Evolutionary conservation across 2,797 vertebrate species (phyloP), one percentile per base, ranked within the genome.

Genomic region (Coccyzus lansbergi): DNA sequence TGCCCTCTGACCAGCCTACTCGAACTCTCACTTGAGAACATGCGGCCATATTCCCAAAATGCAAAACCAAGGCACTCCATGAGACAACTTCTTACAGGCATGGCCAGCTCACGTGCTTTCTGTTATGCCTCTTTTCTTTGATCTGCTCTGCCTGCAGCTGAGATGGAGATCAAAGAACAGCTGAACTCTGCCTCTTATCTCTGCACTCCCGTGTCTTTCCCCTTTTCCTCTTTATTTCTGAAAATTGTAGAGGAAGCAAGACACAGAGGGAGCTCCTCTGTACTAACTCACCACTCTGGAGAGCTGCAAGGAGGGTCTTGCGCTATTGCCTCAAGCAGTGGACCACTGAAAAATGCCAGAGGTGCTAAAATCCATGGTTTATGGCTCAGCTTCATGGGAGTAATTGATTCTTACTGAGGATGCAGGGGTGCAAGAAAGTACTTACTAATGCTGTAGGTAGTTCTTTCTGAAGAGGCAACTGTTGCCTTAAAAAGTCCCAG

Each of bases 161-260:
- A 77, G 75, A 31, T 51, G 46, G 88, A 95, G 95, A 97, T 97
- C 96, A 97, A 97, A 97, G 96, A 88, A 81, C 94, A 88, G 51
- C 89, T 84, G 93, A 93, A 77, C 80, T 92, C 90, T 96, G 92
- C 77, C 93, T 95, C 93, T 95, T 94, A 88, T 95, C 94, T 91
- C 68, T 93, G 56, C 15, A 4, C 74, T 86, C 64, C 90, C 86
- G 56, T 15, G 55, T 85, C 88, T 86, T 88, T 90, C 74, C 15
- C 84, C 88, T 85, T 77, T 81, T 26, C 53, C 33, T 91, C 81
- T 92, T 77, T 72, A 38, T 81, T 94, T 87, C 88, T 94, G 87
- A 67, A 80, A 86, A 90, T 90, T 67, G 40, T 26, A 83, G 53
- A 25, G 69, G 55, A 92, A 93, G 68, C 2, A 53, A 93, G 84